Conservation (phyloP, 2,888 invertebrate species). For the Epinotia ramella region DNA sequence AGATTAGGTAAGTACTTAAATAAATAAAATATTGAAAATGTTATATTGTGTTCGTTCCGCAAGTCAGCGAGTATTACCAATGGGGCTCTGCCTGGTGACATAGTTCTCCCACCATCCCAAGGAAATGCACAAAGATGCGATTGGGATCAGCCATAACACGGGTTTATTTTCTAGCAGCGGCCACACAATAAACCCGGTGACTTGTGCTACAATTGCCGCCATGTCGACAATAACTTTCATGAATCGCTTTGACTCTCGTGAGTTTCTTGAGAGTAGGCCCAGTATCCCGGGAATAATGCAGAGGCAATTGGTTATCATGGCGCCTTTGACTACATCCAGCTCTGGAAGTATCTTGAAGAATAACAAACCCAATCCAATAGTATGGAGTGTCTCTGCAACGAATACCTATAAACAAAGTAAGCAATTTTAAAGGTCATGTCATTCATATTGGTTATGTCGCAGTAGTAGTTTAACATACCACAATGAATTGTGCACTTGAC, state of each 20-base stretch:
- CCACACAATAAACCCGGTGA: conserved; percentile 96
- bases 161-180: conserved; percentile 92
- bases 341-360: conserved; percentile 96
- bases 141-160: conserved; percentile 93
- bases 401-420: conserved; percentile 85
- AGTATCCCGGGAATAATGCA: conserved; percentile 94
- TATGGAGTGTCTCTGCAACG: conserved; percentile 94
- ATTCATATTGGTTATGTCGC: not conserved
- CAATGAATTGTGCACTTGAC: conserved; percentile 80
- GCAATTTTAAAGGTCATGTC: not conserved
- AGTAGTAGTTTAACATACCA: conserved; percentile 61
- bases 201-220: conserved; percentile 94
- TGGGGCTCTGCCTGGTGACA: conserved; percentile 93
- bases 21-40: not conserved
- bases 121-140: conserved; percentile 94
- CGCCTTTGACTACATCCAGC: conserved; percentile 96
- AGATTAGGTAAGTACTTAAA: not conserved
- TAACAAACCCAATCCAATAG: conserved; percentile 93
- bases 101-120: conserved; percentile 99
- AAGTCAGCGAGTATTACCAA: conserved; percentile 82
- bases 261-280: conserved; percentile 92
- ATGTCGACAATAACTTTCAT: conserved; percentile 93
- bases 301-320: conserved; percentile 98
- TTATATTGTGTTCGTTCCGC: not conserved
- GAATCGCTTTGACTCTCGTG: conserved; percentile 91